Evolutionary conservation across 37 sponge, comb jelly and placozoan species (phyloP).

Genomic region (Beroe forskalii): DNA sequence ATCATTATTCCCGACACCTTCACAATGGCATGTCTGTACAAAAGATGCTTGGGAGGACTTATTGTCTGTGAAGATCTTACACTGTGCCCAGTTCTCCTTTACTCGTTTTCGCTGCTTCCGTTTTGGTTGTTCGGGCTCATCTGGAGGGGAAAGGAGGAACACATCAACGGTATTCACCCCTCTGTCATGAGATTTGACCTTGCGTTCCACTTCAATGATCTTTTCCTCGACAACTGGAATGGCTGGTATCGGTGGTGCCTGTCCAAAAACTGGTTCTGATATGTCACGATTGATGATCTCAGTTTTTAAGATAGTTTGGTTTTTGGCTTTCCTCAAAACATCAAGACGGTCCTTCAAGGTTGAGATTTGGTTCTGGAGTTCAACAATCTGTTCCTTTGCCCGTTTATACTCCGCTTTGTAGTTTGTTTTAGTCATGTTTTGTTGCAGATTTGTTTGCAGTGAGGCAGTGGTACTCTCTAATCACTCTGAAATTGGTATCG

Average conservation of each 20-base stretch:
- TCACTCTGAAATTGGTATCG: too few relatives aligned
- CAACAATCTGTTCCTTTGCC: slow-evolving; percentile 34
- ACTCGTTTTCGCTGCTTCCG: slow-evolving; percentile 37
- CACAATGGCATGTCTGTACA: slow-evolving; percentile 61
- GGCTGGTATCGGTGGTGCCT: neutral
- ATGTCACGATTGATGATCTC: slow-evolving; percentile 56
- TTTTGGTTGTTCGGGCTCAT: neutral
- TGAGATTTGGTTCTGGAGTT: slow-evolving; percentile 37
- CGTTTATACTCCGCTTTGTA: slow-evolving; percentile 41
- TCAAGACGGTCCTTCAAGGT: slow-evolving; percentile 4
- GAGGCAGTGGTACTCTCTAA: too few relatives aligned
- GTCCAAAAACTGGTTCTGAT: slow-evolving; percentile 31
- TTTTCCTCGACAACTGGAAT: neutral
- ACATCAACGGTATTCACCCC: neutral
- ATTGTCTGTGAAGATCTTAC: neutral
- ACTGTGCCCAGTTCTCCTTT: slow-evolving; percentile 39
- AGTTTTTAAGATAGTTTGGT: slow-evolving; percentile 49
- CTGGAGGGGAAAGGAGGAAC: neutral
- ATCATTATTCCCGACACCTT: neutral
- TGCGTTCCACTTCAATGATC: neutral
- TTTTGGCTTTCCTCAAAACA: slow-evolving; percentile 41
- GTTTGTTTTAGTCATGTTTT: slow-evolving; percentile 17
- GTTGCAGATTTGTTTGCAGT: too few relatives aligned
- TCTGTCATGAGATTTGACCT: neutral
- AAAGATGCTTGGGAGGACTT: neutral